Evolutionary conservation across 2,113 vertebrate species (phyloP), one percentile per base, ranked within the genome.

Genomic region (Pipra filicauda): DNA sequence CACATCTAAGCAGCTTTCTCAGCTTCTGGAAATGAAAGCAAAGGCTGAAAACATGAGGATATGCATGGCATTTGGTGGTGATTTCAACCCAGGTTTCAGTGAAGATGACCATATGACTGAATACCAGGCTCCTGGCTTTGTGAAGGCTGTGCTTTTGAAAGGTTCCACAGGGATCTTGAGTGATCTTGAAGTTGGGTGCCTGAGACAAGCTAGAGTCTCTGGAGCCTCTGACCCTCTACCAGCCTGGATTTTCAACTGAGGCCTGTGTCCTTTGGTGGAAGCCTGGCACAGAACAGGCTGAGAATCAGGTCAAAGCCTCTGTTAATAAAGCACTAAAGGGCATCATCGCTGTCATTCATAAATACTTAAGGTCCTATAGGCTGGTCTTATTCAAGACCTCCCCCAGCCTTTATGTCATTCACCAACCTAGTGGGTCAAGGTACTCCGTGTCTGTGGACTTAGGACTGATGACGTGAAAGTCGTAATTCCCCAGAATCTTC

Each of bases 11-110:
- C 3, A 3, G 33, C 54, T 69, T 75, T 94, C 69, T n/a, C 35
- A 69, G 1, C 41, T 72, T 23, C 44, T 79, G 37, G 66, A 81
- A 87, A 11, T 30, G 20, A 88, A 87, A 91, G 48, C 33, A 39
- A 28, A 83, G 30, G 35, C 30, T 71, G 43, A 75, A 92, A n/a
- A 51, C 85, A 33, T 66, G 44, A 72, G 51, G 46, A 64, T 52
- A 12, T 13, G 9, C 24, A 6, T 3, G 5, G 19, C 0, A 0
- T 67, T 71, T 67, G 18, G 5, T 48, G 20, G 26, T 64, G 49
- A 24, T 44, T 93, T 67, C 65, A 71, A 69, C 55, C 31, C 49
- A 49, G 71, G 28, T 73, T 82, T 76, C 88, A 37, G 13, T 33
- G 35, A 76, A 58, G 54, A 30, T 20, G 6, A 12, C 48, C 3